Evolutionary conservation across 2,888 invertebrate species (phyloP).

Genomic region (Microplitis deprimator): DNA sequence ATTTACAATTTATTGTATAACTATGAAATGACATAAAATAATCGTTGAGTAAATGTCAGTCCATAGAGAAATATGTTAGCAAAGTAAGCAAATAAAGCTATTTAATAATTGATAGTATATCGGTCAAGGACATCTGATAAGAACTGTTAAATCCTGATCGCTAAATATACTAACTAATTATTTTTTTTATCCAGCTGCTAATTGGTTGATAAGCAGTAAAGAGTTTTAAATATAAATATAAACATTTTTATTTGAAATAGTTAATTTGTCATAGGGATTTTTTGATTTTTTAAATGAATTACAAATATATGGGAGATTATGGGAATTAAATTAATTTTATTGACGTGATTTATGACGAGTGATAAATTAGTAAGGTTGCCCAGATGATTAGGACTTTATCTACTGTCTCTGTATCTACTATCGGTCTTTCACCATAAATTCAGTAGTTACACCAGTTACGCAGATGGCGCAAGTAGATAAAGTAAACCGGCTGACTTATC

Average conservation of each 20-base stretch:
- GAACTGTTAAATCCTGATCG: slow-evolving; percentile 50
- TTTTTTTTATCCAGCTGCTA: not conserved
- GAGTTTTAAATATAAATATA: not conserved
- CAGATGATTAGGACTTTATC: not conserved
- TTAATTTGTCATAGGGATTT: too few relatives aligned
- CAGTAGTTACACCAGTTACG: not conserved
- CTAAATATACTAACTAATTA: slow-evolving; percentile 55
- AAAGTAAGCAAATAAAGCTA: slow-evolving; percentile 10
- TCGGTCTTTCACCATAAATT: not conserved
- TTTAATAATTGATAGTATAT: slow-evolving; percentile 19
- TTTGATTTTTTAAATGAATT: too few relatives aligned
- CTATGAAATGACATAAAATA: not conserved
- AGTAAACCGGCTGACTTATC: not conserved
- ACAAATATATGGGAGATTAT: not conserved
- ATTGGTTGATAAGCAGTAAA: not conserved
- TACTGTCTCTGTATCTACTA: not conserved
- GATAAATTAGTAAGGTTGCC: not conserved
- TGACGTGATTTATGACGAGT: not conserved
- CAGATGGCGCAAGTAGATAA: not conserved
- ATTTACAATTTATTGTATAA: not conserved
- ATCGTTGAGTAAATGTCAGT: not conserved
- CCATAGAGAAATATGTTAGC: not conserved
- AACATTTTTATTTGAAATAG: too few relatives aligned
- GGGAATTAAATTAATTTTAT: not conserved
- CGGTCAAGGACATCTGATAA: slow-evolving; percentile 56